Percentiles rank a stretch among this genome's conserved stretches.
These are phyloP conservation scores for Leuctra nigra DNA, from an alignment of 2,888 invertebrate species.

Conservation along the genomic window DNA sequence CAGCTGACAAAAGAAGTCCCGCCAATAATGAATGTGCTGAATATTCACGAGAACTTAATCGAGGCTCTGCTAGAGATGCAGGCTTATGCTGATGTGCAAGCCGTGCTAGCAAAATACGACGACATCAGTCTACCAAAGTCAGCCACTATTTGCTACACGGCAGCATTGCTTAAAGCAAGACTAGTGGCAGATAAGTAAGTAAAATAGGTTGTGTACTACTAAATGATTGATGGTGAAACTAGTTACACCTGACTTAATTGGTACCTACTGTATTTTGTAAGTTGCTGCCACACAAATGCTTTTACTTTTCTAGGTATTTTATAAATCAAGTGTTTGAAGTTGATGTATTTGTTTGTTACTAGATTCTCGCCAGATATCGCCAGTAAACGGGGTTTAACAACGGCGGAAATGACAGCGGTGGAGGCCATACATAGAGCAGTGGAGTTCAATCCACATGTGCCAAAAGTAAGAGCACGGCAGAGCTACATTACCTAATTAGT, in stretches of 20 bases:
- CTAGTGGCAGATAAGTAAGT: slow-evolving; percentile 75
- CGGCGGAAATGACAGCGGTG: slow-evolving; percentile 87
- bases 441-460: slow-evolving; percentile 97
- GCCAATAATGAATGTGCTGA: slow-evolving; percentile 87
- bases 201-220: too few species aligned
- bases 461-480: slow-evolving; percentile 63
- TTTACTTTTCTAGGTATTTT: too few species aligned
- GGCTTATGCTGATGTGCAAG: slow-evolving; percentile 94
- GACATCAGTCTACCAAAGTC: slow-evolving; percentile 92
- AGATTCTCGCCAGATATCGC: slow-evolving; percentile 78
- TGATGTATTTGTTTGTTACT: too few species aligned
- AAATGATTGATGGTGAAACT: too few species aligned
- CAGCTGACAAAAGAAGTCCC: slow-evolving; percentile 90
- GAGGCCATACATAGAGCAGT: slow-evolving; percentile 94
- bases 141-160: slow-evolving; percentile 91
- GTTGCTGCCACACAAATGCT: too few species aligned
- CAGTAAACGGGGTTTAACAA: slow-evolving; percentile 72
- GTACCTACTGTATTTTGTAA: too few species aligned
- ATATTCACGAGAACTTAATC: slow-evolving; percentile 93
- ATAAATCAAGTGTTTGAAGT: too few species aligned
- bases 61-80: slow-evolving; percentile 93
- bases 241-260: too few species aligned
- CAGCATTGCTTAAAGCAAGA: slow-evolving; percentile 87
- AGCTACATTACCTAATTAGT: neutral
- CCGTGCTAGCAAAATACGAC: slow-evolving; percentile 86